Percentiles rank a stretch among this genome's conserved stretches.
Conservation (phyloP, 2,888 invertebrate genomes). For the Ariolimax columbianus region DNA sequence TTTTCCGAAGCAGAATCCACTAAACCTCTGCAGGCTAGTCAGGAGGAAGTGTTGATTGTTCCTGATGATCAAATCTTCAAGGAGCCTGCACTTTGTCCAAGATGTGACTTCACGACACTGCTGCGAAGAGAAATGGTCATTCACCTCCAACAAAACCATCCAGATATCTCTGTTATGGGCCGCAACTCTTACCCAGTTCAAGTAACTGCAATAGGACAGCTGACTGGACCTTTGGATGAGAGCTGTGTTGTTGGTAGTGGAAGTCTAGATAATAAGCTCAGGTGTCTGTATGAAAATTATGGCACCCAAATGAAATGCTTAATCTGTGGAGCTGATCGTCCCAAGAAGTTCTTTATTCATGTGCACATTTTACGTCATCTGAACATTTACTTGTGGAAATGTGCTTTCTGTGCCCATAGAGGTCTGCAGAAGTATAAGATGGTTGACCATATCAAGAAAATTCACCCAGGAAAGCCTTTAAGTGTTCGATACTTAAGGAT, state of each 20-base stretch:
- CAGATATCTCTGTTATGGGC: conserved; percentile 58
- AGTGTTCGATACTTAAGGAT: conserved; percentile 56
- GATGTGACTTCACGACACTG: conserved; percentile 61
- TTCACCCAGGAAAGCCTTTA: conserved; percentile 55
- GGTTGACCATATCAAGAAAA: conserved; percentile 58
- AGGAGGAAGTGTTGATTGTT: conserved; percentile 56
- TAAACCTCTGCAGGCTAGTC: conserved; percentile 40
- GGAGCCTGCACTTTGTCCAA: conserved; percentile 58
- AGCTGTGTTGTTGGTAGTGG: conserved; percentile 59
- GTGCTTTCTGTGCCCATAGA: conserved; percentile 65
- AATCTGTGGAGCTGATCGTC: conserved; percentile 66
- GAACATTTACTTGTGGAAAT: conserved; percentile 68
- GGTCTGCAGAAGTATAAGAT: conserved; percentile 61
- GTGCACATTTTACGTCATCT: conserved; percentile 70
- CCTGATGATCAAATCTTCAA: conserved; percentile 58
- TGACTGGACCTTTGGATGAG: conserved; percentile 46
- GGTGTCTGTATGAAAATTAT: conserved; percentile 57
- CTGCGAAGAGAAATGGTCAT: conserved; percentile 55
- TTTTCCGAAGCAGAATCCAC: background rate
- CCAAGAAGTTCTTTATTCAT: conserved; percentile 70
- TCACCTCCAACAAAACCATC: conserved; percentile 56
- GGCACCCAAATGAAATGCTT: conserved; percentile 62
- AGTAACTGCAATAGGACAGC: conserved; percentile 45
- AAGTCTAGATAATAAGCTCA: conserved; percentile 57
- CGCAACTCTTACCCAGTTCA: conserved; percentile 55